Conservation (phyloP, 2,113 vertebrate species). For the Egretta garzetta region DNA sequence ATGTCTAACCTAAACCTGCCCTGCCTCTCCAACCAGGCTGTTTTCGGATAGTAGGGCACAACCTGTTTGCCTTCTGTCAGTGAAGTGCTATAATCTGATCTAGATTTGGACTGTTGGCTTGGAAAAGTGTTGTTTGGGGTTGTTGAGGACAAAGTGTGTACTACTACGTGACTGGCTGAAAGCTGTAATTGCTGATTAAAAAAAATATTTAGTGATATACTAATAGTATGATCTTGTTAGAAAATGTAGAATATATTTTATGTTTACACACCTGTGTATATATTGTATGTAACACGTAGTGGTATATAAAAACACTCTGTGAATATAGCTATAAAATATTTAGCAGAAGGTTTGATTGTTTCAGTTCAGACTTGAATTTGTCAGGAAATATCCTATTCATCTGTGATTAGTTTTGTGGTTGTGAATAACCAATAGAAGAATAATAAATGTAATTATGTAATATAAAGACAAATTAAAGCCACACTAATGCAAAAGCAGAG, state of each 20-base stretch:
- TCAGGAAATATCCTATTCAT: conserved; percentile 43
- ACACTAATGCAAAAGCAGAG: neutral
- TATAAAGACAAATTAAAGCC: conserved; percentile 50
- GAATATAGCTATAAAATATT: conserved; percentile 22
- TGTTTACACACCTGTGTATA: neutral
- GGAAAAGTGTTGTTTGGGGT: neutral
- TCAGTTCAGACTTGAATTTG: conserved; percentile 38
- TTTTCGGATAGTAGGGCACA: neutral
- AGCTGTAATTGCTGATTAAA: neutral
- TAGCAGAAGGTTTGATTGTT: conserved; percentile 22
- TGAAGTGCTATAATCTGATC: neutral
- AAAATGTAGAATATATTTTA: neutral
- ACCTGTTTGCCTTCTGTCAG: neutral
- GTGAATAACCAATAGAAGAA: conserved; percentile 41
- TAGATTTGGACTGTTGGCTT: neutral
- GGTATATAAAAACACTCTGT: neutral
- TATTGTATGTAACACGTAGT: neutral
- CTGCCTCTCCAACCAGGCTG: neutral
- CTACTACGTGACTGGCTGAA: neutral
- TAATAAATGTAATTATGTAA: conserved; percentile 43
- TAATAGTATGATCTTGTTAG: neutral
- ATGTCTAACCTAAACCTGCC: too few relatives aligned
- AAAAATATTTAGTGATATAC: neutral
- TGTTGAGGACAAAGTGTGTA: neutral
- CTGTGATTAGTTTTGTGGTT: conserved; percentile 45